phyloP scores from a whole-genome alignment of 2,113 vertebrate genomes.

The Irena cyanogastra region DNA sequence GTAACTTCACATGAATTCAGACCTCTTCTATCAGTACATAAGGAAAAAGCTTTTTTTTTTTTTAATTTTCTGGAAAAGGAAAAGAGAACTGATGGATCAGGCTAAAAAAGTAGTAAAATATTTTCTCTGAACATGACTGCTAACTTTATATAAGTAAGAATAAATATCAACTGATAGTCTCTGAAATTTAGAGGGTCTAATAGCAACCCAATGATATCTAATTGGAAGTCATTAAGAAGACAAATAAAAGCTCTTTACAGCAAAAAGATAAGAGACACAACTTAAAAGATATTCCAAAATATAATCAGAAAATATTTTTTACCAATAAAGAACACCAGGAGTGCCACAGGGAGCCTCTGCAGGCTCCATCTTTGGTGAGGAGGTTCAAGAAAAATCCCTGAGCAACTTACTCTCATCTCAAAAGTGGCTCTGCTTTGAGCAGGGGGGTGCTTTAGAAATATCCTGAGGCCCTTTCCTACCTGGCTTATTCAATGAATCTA shows the following conservation, averaged over 20 bases:
- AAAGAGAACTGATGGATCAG: background rate
- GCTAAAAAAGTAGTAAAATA: background rate
- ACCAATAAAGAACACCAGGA: background rate
- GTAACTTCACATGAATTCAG: background rate
- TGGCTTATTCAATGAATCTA: background rate
- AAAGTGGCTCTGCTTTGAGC: background rate
- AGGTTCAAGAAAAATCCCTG: background rate
- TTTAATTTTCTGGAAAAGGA: background rate
- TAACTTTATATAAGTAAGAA: background rate
- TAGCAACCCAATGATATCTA: background rate
- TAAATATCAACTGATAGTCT: rapidly evolving
- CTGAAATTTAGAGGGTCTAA: background rate
- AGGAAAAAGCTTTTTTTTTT: background rate
- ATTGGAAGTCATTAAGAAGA: background rate
- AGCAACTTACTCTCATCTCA: background rate
- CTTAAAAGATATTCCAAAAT: background rate
- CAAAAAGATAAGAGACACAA: background rate
- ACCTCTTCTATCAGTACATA: background rate
- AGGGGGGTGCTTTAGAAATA: background rate
- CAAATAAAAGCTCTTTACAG: background rate
- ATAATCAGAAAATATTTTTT: background rate
- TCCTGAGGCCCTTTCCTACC: background rate
- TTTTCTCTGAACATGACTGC: background rate
- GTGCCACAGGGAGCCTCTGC: background rate
- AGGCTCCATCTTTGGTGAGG: background rate